Conservation (phyloP, 2,113 vertebrate species). For the Myotis lucifugus region DNA sequence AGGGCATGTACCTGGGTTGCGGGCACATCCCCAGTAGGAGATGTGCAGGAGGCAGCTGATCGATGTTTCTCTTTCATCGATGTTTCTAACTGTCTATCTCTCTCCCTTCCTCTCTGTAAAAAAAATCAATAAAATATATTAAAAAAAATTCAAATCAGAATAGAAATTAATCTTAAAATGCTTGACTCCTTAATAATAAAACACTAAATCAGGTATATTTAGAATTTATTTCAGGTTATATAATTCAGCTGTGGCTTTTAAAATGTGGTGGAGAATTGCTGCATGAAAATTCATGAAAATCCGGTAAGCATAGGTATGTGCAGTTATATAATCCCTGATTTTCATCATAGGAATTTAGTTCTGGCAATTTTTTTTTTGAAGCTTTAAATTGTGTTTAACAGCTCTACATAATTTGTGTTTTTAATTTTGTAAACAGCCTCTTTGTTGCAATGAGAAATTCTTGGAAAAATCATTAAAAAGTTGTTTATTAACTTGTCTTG, state of each 20-base stretch:
- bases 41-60: no score
- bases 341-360: neutral
- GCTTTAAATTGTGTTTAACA: neutral
- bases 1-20: no score
- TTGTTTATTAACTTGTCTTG: conserved; percentile 33
- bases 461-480: conserved; percentile 45
- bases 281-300: neutral
- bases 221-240: neutral
- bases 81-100: no score
- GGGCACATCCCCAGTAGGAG: no score
- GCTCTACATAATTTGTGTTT: conserved; percentile 42
- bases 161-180: neutral
- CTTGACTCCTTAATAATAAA: neutral
- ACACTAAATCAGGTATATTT: neutral
- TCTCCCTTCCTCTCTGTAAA: no score
- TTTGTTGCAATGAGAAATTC: conserved; percentile 13
- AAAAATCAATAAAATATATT: no score
- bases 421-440: conserved; percentile 53
- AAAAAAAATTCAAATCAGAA: neutral
- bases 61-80: no score
- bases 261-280: neutral
- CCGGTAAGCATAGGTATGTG: accelerated
- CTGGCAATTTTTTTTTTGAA: neutral
- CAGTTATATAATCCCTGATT: neutral
- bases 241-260: neutral